Evolutionary conservation across 2,113 vertebrate species (phyloP).

Genomic region (Crotophaga sulcirostris): DNA sequence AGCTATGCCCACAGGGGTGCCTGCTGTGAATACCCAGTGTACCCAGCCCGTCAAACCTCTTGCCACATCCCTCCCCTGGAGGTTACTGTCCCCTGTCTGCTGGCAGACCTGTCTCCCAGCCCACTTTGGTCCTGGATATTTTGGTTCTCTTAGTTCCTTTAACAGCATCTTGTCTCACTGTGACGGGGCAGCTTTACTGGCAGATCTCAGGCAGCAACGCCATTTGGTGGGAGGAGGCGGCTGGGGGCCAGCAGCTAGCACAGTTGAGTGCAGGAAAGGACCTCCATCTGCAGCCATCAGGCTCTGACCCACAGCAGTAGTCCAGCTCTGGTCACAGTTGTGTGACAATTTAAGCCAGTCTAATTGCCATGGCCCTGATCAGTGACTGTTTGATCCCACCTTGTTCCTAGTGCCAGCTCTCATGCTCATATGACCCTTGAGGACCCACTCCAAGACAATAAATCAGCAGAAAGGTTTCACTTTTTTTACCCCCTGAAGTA

Average conservation of each 20-base stretch:
- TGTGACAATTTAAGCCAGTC: neutral
- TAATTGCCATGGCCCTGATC: neutral
- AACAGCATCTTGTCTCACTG: neutral
- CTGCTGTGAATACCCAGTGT: neutral
- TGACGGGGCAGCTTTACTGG: neutral
- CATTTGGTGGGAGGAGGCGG: neutral
- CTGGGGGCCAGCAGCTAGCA: neutral
- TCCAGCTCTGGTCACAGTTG: neutral
- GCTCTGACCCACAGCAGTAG: neutral
- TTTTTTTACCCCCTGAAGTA: neutral
- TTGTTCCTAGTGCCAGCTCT: neutral
- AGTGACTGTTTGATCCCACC: neutral
- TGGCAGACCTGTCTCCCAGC: neutral
- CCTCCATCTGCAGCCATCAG: neutral
- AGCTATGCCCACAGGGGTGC: neutral
- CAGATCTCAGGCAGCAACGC: fast-evolving
- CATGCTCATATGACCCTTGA: neutral
- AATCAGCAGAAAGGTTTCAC: neutral
- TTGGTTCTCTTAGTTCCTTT: neutral
- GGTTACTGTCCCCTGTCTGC: neutral
- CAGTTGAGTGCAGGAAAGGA: neutral
- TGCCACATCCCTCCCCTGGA: neutral
- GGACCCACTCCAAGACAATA: neutral
- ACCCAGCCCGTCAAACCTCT: neutral
- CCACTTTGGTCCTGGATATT: neutral